Conservation (phyloP, 2,888 invertebrate genomes). For the Gymnocheta viridis region DNA sequence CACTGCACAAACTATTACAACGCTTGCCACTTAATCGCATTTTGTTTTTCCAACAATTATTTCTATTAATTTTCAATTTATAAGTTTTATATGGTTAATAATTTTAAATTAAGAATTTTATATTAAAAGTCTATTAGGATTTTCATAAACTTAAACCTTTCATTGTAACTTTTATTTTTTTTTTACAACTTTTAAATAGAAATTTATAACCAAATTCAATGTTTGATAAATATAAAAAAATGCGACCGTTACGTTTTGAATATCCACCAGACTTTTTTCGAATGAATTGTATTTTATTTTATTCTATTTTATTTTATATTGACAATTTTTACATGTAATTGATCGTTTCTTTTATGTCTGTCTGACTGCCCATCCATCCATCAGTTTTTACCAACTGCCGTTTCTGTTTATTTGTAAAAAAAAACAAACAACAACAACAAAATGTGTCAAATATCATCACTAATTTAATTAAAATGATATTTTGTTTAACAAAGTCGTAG, state of each 20-base stretch:
- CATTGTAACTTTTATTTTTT: neutral
- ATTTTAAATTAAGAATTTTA: neutral
- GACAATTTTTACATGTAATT: slow-evolving; percentile 72
- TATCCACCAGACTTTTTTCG: slow-evolving; percentile 69
- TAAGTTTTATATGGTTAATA: neutral
- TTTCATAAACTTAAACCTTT: neutral
- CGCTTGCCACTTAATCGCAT: slow-evolving; percentile 75
- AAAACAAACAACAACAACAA: neutral
- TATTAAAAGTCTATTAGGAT: neutral
- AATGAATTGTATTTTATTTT: slow-evolving; percentile 75
- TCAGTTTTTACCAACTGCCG: neutral
- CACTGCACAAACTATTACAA: slow-evolving; percentile 75
- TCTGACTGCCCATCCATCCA: neutral
- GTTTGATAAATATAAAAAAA: neutral
- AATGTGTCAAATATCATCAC: slow-evolving; percentile 64
- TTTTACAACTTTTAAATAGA: neutral
- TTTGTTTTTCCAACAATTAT: slow-evolving; percentile 32
- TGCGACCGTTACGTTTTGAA: slow-evolving; percentile 46
- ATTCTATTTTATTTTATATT: slow-evolving; percentile 68
- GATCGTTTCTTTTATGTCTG: slow-evolving; percentile 52
- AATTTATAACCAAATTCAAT: neutral
- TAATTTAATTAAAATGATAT: slow-evolving; percentile 60
- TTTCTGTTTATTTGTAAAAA: neutral
- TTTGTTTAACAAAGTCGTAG: slow-evolving; percentile 31
- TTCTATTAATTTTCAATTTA: slow-evolving; percentile 1